A percentile compares a stretch with the other conserved stretches of the same genome.
Conservation (phyloP, 2,888 invertebrate species). For the Polymixis lichenea region DNA sequence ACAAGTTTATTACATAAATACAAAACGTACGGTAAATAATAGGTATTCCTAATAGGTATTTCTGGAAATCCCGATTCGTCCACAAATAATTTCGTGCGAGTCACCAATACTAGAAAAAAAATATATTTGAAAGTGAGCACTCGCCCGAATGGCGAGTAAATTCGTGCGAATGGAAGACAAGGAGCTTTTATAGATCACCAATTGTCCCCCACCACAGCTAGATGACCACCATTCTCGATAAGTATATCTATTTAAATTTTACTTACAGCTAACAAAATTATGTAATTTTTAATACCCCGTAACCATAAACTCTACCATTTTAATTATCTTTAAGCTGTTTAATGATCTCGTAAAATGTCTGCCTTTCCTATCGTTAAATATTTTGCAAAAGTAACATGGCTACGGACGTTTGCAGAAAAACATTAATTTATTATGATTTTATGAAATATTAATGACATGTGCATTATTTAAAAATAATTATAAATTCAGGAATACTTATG, state of each 20-base stretch:
- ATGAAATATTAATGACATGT: conserved; percentile 34
- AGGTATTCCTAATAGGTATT: too few species aligned
- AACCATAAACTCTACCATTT: conserved; percentile 52
- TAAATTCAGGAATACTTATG: conserved; percentile 32
- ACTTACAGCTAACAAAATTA: conserved; percentile 56
- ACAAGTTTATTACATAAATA: too few species aligned
- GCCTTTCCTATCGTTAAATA: conserved; percentile 42
- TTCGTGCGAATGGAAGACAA: too few species aligned
- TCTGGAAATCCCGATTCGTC: too few species aligned
- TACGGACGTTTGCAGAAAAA: conserved; percentile 26
- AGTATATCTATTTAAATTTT: conserved; percentile 38
- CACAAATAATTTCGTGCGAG: too few species aligned
- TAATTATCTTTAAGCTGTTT: conserved; percentile 60
- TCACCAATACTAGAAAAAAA: too few species aligned
- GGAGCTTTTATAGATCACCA: not conserved
- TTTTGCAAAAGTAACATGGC: conserved; percentile 54
- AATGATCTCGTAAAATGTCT: conserved; percentile 59
- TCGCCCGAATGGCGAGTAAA: too few species aligned
- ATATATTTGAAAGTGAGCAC: too few species aligned
- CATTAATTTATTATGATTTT: conserved; percentile 26
- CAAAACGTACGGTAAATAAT: too few species aligned
- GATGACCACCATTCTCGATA: not conserved
- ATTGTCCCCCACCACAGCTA: not conserved
- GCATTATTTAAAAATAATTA: conserved; percentile 23
- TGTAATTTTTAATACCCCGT: conserved; percentile 56